Base-by-base conservation (phyloP, 2,888 invertebrate species). In the Alcis repandata region DNA sequence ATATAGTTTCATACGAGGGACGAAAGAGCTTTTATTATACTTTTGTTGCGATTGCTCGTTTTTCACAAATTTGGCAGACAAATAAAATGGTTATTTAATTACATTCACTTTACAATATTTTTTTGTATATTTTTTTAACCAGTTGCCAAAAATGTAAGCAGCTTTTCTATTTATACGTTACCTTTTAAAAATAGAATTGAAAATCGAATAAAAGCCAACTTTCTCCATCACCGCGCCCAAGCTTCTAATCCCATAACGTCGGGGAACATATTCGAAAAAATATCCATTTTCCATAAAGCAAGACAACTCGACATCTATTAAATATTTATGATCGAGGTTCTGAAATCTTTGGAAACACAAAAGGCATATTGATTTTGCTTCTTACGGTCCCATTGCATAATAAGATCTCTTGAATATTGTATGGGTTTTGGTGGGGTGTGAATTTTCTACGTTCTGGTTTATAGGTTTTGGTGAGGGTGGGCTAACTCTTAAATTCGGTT, bases 361-460 rank as follows among this genome's bases (percentile, higher is more conserved):
- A 84, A 86, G 84, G 82, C 78, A 84, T 90, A 90, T 91, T 91
- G 91, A 90, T 91, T 90, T 89, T 88, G 85, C 79, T 84, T 85
- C 87, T 90, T 88, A 86, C 83, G 70, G 79, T 79, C 80, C 80
- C 80, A 85, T 82, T 90, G 89, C 86, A 90, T 89, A 89, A 90
- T 89, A 85, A 82, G 82, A 85, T 83, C 84, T 82, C 66, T 74
- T 89, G 89, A 90, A 89, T 90, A 90, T 89, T 90, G 86, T 87
- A 90, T 88, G 77, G 75, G 71, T 62, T 63, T 70, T 71, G 67
- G 67, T 60, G 72, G 73, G 77, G 77, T 77, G 76, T 61, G 70
- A 70, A 66, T 72, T 63, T 68, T 67, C 63, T 54, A 61, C 33
- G 45, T 19, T 36, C 19, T 63, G 69, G 65, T 70, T 68, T 64